Conservation (phyloP, 2,797 vertebrate species). For the Liparis tanakae region DNA sequence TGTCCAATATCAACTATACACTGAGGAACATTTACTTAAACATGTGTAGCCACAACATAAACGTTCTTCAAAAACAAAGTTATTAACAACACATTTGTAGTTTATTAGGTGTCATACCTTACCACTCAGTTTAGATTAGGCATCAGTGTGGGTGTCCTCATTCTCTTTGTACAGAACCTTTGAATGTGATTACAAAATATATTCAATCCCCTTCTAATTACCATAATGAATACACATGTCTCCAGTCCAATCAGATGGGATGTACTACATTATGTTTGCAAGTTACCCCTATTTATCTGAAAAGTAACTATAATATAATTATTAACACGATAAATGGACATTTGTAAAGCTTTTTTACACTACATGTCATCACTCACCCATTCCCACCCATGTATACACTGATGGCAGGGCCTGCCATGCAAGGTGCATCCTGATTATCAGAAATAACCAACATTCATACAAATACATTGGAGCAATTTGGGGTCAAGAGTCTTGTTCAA, state of each 20-base stretch:
- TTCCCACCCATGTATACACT: neutral
- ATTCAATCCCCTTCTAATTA: neutral
- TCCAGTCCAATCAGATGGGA: neutral
- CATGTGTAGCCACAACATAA: neutral
- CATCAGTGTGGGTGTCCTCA: neutral
- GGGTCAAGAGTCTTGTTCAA: neutral
- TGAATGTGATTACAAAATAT: neutral
- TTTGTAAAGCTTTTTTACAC: neutral
- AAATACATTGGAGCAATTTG: neutral
- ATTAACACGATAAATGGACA: neutral
- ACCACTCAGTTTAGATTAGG: too few relatives aligned
- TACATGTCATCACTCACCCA: too few relatives aligned
- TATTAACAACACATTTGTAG: neutral
- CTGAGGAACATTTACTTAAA: neutral
- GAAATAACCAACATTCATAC: neutral
- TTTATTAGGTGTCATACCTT: slow-evolving; percentile 7
- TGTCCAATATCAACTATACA: neutral
- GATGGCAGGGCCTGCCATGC: too few relatives aligned
- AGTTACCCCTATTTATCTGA: neutral
- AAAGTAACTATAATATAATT: neutral
- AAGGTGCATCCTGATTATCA: too few relatives aligned
- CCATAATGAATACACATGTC: neutral
- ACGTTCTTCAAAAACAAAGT: neutral
- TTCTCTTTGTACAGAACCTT: neutral
- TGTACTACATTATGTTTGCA: neutral